Conservation (phyloP, 1,140 invertebrate species). For the Brachionus paranguensis region DNA sequence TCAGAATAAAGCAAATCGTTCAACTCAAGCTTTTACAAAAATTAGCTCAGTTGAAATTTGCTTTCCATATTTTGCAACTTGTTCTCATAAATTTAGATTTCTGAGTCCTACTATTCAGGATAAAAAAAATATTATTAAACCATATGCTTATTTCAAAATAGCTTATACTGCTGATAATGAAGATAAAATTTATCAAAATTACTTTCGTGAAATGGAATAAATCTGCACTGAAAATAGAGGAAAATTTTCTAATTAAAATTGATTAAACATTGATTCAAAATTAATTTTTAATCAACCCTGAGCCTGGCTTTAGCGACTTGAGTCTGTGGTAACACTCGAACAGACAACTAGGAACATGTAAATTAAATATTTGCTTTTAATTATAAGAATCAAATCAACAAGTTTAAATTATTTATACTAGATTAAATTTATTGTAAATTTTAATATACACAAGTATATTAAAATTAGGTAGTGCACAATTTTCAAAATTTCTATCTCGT, state of each 20-base stretch:
- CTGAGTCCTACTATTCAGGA: background rate
- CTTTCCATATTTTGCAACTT: background rate
- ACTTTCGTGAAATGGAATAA: background rate
- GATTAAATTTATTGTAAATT: background rate
- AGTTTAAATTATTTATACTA: background rate
- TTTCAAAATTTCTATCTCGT: background rate
- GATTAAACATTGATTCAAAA: slow-evolving; percentile 23
- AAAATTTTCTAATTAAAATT: slow-evolving; percentile 22
- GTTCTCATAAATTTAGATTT: background rate
- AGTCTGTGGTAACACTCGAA: background rate
- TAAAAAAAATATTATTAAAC: background rate
- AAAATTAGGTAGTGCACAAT: background rate
- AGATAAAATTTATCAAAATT: background rate
- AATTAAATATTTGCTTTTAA: slow-evolving; percentile 18
- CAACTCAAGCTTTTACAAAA: background rate
- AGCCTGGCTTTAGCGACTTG: background rate
- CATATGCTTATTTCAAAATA: background rate
- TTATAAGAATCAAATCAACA: background rate
- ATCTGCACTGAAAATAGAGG: background rate
- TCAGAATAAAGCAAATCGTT: background rate
- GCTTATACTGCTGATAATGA: background rate
- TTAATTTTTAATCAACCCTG: slow-evolving; percentile 5
- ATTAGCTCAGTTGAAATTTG: background rate
- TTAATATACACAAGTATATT: background rate
- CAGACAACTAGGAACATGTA: background rate